These are phyloP conservation scores for Crotalus viridis DNA, from an alignment of 2,113 vertebrate genomes.

Conservation along the genomic window DNA sequence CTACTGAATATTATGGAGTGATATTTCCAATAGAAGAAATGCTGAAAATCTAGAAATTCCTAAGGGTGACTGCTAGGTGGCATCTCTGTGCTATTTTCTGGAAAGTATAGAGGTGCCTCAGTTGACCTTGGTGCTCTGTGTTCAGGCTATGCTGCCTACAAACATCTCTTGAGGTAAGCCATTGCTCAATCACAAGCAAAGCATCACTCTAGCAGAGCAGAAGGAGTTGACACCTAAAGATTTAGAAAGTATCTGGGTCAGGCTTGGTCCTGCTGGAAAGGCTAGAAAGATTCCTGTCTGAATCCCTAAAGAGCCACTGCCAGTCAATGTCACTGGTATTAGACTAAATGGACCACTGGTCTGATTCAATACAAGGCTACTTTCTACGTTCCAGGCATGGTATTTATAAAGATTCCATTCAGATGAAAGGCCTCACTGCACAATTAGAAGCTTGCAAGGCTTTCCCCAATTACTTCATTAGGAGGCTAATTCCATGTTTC, in stretches of 20 bases:
- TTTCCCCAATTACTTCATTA: background rate
- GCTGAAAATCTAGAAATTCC: slow-evolving; percentile 52
- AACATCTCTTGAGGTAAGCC: slow-evolving; percentile 34
- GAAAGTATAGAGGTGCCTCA: slow-evolving; percentile 29
- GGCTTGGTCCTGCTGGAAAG: background rate
- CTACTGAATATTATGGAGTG: slow-evolving; percentile 4
- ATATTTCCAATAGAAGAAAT: slow-evolving; percentile 19
- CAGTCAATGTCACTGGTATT: background rate
- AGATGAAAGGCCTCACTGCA: background rate
- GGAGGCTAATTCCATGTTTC: background rate
- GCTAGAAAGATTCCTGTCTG: background rate
- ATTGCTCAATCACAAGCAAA: slow-evolving; percentile 35
- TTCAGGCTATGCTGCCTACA: background rate
- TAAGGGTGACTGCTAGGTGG: slow-evolving; percentile 72
- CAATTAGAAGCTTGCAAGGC: background rate
- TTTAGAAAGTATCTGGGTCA: background rate
- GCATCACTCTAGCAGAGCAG: slow-evolving; percentile 6
- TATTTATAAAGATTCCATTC: background rate
- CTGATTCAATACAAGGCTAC: background rate
- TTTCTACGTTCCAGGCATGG: background rate
- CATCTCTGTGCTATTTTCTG: slow-evolving; percentile 70
- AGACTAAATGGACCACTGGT: background rate
- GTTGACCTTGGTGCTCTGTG: slow-evolving; percentile 60
- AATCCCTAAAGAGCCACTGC: background rate
- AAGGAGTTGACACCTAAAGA: background rate